Evolutionary conservation across 2,113 vertebrate genomes (phyloP), one percentile per base, ranked within the genome.

Genomic region (Passer montanus): DNA sequence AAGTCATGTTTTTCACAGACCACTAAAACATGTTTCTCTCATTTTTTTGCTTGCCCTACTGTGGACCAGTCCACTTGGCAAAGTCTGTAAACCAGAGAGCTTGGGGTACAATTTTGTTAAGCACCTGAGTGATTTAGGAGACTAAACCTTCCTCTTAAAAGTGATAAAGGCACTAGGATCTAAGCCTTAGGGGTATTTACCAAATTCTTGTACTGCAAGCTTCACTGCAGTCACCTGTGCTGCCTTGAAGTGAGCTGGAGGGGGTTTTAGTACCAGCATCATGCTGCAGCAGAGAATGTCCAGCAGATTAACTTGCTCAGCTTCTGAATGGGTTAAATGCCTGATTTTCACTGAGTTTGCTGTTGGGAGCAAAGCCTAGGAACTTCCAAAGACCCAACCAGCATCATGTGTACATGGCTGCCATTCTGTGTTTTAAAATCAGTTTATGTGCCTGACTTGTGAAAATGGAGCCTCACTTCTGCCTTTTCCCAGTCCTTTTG

Each of bases 1-100:
- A 94, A 91, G 47, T 70, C 47, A 52, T 68, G 31, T 53, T 94
- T 81, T 84, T 92, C 79, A 93, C 52, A 90, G 64, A n/a, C n/a
- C n/a, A 90, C 90, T 92, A 53, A 86, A 96, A 74, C 28, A 7
- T 58, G 27, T 33, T 92, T 83, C 70, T 93, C 47, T 68, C 21
- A 10, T n/a, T 67, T 90, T 39, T 41, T 58, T 88, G 33, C 60
- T 88, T 91, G 30, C 47, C 47, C 35, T 94, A 13, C 31, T 84
- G 24, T 64, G 20, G 86, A 16, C 86, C 35, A 33, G 41, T 79
- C 35, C 30, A 31, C 52, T 88, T 77, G 30, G 47, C 56, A 90
- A 84, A 84, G 75, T 35, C 4, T 30, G n/a, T 76, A 81, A 93
- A 86, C 39, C 27, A 47, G 3, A 92, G 41, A 80, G 26, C 72